phyloP scores from a whole-genome alignment of 2,797 vertebrate genomes.

The Spinibarbus caldwelli region DNA sequence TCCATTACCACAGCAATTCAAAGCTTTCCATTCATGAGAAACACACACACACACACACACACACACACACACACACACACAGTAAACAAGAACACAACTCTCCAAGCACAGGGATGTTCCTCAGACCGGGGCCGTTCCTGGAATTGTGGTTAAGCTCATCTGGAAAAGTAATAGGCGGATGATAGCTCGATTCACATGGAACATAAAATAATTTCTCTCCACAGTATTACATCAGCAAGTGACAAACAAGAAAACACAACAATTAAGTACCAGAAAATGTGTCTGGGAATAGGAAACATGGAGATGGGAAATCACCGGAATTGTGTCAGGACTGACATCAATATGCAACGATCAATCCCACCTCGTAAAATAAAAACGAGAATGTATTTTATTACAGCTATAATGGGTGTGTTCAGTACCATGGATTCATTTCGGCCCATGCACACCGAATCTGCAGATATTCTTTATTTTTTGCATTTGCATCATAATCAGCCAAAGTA shows the following conservation, averaged over 20 bases:
- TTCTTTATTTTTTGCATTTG: neutral
- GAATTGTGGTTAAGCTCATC: conserved; percentile 21
- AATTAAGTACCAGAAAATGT: neutral
- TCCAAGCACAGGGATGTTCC: conserved; percentile 20
- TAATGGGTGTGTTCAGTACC: neutral
- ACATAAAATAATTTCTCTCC: conserved; percentile 32
- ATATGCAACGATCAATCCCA: conserved; percentile 22
- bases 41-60: no score
- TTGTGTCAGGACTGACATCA: conserved; percentile 22
- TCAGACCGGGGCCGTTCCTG: neutral
- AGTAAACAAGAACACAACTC: conserved; percentile 12
- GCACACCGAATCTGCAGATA: neutral
- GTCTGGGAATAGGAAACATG: neutral
- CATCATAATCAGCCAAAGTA: neutral
- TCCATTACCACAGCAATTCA: conserved; percentile 19
- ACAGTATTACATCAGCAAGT: conserved; percentile 29
- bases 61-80: no score
- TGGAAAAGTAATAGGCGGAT: conserved; percentile 22
- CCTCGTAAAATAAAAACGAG: conserved; percentile 36
- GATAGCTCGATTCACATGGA: conserved; percentile 25
- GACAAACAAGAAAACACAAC: conserved; percentile 36
- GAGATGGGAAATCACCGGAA: neutral
- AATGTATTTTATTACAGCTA: conserved; percentile 10
- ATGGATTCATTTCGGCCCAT: neutral
- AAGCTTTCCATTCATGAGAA: conserved; percentile 27